Evolutionary conservation across 1,140 invertebrate species (phyloP), one percentile per base, ranked within the genome.

Genomic region (Dendrolimus punctatus): DNA sequence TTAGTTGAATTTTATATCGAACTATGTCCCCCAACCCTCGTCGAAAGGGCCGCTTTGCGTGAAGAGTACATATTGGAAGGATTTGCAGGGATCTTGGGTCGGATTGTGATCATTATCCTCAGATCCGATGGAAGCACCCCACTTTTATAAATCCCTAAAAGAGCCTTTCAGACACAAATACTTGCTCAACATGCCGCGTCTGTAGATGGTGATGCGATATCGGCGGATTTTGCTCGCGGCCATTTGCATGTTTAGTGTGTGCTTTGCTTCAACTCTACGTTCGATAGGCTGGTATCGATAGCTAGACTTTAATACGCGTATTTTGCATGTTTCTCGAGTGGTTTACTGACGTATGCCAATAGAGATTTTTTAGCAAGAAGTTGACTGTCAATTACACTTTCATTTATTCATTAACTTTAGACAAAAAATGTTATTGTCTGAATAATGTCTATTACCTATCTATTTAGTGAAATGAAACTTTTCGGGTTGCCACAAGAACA

Each of bases 81-180:
- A 64, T 70, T 58, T 59, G 45, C 55, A 51, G 49, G 63, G 67
- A 64, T 67, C 60, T 68, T 56, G 46, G 64, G 58, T 62, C 58
- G 71, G 65, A 74, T 71, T 71, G 62, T 60, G 63, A 71, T 74
- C 68, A 71, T 74, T 74, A 74, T 71, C 69, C 66, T 54, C 63
- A 62, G 65, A 70, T 68, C 63, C 68, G 53, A 62, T 60, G 64
- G 60, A 59, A 63, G 55, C 53, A 58, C 66, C 71, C 63, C 60
- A 64, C 62, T 64, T 69, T 60, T 64, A 64, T 60, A 66, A 67
- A 71, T 62, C 66, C 63, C 51, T 53, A 60, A 62, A 65, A 64
- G 64, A 57, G 62, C 60, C 60, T 42, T 42, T 49, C 60, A 66
- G 61, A 64, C 61, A 62, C 62, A 65, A 61, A 68, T 55, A 60